Percentiles rank a stretch among this genome's conserved stretches.
phyloP scores from a whole-genome alignment of 2,113 vertebrate genomes.

The Alectura lathami region DNA sequence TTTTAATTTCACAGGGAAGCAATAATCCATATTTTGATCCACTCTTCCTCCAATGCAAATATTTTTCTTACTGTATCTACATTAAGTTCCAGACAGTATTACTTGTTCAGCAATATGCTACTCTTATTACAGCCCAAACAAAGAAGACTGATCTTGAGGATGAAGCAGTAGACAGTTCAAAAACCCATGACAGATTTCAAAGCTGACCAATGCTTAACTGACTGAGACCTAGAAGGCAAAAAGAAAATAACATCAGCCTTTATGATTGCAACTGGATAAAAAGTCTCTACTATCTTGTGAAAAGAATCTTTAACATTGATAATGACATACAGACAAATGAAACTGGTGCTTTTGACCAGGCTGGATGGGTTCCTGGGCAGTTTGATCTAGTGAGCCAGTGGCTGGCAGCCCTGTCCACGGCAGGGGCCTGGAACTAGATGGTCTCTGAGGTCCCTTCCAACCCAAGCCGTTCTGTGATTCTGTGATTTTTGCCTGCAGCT shows the following conservation, averaged over 20 bases:
- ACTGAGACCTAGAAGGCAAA: not conserved
- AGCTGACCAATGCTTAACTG: not conserved
- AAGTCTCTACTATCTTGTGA: not conserved
- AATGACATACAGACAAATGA: not conserved
- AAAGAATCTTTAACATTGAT: not conserved
- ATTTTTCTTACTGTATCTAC: constrained; percentile 24
- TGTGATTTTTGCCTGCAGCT: not conserved
- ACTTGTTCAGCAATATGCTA: constrained; percentile 52
- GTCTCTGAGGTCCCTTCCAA: too few relatives aligned
- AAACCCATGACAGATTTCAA: constrained; percentile 39
- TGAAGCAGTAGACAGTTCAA: constrained; percentile 36
- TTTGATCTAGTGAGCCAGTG: too few relatives aligned
- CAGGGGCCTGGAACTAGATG: too few relatives aligned
- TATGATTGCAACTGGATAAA: not conserved
- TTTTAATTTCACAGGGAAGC: constrained; percentile 43
- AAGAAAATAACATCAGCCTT: constrained; percentile 1
- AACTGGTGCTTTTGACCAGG: too few relatives aligned
- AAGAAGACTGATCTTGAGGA: constrained; percentile 39
- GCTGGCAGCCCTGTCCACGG: too few relatives aligned
- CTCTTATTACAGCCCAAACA: constrained; percentile 3
- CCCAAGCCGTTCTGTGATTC: too few relatives aligned
- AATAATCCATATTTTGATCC: constrained; percentile 26
- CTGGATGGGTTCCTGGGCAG: too few relatives aligned
- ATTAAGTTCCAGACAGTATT: constrained; percentile 34
- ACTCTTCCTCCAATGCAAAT: constrained; percentile 10